Conservation (phyloP, 2,113 vertebrate genomes). For the Nansenia antarctica region DNA sequence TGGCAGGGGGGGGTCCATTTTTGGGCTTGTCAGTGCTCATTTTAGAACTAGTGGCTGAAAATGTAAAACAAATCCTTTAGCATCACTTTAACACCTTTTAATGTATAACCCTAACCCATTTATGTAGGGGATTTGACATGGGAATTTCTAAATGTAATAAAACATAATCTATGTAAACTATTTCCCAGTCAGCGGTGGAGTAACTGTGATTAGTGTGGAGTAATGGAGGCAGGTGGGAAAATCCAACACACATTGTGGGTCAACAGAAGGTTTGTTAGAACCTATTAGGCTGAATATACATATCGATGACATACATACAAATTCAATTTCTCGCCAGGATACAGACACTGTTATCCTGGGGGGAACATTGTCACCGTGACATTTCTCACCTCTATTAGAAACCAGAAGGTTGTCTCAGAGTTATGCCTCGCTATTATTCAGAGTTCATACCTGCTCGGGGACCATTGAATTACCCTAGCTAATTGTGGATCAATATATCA, state of each 20-base stretch:
- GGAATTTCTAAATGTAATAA: neutral
- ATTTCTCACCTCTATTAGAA: conserved; percentile 38
- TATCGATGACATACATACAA: neutral
- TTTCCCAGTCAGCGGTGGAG: too few species aligned
- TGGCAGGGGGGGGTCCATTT: too few species aligned
- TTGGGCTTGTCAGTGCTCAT: neutral
- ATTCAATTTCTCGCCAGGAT: neutral
- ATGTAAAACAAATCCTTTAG: too few species aligned
- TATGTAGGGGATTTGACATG: neutral
- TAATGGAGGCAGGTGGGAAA: too few species aligned
- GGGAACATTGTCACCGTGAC: neutral
- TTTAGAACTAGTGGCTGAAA: too few species aligned
- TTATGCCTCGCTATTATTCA: neutral
- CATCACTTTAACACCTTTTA: neutral
- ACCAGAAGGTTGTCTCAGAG: too few species aligned
- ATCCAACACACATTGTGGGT: neutral
- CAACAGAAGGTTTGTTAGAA: neutral
- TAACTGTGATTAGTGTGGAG: too few species aligned
- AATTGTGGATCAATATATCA: too few species aligned
- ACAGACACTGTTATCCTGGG: neutral
- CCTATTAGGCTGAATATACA: neutral
- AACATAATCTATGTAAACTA: neutral
- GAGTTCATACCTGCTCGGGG: neutral
- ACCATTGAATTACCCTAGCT: neutral
- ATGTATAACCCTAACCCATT: neutral